phyloP scores from a whole-genome alignment of 2,113 vertebrate genomes.

The cattle (Bos taurus) region DNA sequence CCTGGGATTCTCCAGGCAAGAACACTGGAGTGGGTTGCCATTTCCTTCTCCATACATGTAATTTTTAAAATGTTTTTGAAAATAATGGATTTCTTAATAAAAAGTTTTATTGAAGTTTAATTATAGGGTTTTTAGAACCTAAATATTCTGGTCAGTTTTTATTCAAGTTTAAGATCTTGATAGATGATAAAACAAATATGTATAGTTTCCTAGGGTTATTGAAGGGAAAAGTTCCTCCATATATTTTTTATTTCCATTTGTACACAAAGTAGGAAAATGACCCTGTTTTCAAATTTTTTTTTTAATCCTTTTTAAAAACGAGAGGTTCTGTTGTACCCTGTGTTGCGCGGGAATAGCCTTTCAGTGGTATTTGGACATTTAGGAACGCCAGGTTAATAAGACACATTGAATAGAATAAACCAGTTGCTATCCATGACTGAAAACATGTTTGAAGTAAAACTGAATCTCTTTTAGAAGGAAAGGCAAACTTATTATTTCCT shows the following conservation, averaged over 20 bases:
- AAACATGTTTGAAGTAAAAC: slow-evolving; percentile 57
- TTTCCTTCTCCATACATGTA: too few species aligned
- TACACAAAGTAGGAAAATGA: neutral
- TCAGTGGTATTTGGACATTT: neutral
- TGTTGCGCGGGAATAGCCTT: neutral
- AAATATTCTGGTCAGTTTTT: slow-evolving; percentile 12
- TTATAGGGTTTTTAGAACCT: neutral
- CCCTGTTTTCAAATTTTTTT: neutral
- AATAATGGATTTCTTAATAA: slow-evolving; percentile 13
- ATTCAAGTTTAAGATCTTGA: neutral
- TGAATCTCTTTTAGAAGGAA: neutral
- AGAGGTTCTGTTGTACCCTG: neutral
- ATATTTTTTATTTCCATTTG: slow-evolving; percentile 14
- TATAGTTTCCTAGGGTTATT: neutral
- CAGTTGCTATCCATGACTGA: slow-evolving; percentile 17
- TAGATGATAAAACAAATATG: neutral
- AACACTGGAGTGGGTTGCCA: too few species aligned
- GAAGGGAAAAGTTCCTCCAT: neutral
- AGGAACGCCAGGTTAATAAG: neutral
- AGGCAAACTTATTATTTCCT: slow-evolving; percentile 61
- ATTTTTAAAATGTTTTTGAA: slow-evolving; percentile 35
- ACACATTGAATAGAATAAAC: slow-evolving; percentile 15
- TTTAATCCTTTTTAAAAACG: neutral
- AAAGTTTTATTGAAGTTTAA: slow-evolving; percentile 23
- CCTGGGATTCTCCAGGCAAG: too few species aligned